These are phyloP conservation scores for Lathamus discolor DNA, from an alignment of 2,113 vertebrate genomes.

Conservation along the genomic window DNA sequence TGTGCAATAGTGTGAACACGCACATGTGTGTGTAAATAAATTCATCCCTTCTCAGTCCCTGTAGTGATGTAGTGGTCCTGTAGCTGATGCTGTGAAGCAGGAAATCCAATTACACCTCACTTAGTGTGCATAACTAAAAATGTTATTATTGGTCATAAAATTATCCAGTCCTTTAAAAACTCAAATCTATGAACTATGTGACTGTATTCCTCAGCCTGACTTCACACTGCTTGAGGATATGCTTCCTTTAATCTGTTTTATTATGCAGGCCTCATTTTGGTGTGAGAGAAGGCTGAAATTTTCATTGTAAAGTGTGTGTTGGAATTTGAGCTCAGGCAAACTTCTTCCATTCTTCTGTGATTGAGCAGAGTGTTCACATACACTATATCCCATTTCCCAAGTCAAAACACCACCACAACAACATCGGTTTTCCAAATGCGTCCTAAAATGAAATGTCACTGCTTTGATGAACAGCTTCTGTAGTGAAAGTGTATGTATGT, in stretches of 20 bases:
- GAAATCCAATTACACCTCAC: conserved; percentile 23
- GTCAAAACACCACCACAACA: not conserved
- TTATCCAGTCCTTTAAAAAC: conserved; percentile 28
- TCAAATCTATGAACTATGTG: not conserved
- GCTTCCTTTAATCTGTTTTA: not conserved
- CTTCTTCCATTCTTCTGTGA: not conserved
- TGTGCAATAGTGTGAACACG: not conserved
- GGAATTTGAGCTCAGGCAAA: not conserved
- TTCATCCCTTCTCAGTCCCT: not conserved
- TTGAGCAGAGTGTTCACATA: not conserved
- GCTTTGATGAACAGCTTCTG: conserved; percentile 17
- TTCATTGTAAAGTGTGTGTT: not conserved
- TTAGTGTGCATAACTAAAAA: conserved; percentile 34
- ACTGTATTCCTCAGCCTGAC: not conserved
- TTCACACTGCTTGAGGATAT: not conserved
- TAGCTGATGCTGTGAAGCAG: not conserved
- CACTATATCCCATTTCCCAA: not conserved
- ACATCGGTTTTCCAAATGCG: not conserved
- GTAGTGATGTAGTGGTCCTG: not conserved
- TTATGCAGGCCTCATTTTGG: not conserved
- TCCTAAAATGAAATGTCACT: conserved; percentile 26
- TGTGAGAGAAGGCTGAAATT: not conserved
- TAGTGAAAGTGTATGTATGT: not conserved
- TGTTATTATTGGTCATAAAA: conserved; percentile 48
- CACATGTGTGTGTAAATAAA: fast-evolving